A percentile compares a stretch with the other conserved stretches of the same genome.
These are phyloP conservation scores for Barbus barbus DNA, from an alignment of 2,113 vertebrate genomes.

Conservation along the genomic window DNA sequence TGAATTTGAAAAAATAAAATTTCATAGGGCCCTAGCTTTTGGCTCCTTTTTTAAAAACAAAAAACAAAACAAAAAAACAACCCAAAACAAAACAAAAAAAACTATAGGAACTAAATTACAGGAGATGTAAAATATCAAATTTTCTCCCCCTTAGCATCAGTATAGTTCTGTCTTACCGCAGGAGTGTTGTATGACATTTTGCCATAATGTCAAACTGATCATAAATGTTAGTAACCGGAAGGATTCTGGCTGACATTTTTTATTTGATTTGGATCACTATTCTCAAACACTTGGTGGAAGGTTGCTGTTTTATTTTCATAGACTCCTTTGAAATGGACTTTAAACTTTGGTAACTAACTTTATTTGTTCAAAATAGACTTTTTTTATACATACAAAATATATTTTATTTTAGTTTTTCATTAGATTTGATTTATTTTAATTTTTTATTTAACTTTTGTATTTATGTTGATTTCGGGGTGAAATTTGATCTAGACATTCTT, in stretches of 20 bases:
- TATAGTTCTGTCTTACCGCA: neutral
- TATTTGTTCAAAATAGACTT: too few species aligned
- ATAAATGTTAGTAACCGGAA: neutral
- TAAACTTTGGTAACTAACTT: neutral
- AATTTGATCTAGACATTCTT: neutral
- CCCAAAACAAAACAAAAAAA: too few species aligned
- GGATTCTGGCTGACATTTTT: neutral
- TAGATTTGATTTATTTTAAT: too few species aligned
- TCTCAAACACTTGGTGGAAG: neutral
- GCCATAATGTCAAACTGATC: neutral
- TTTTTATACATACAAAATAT: too few species aligned
- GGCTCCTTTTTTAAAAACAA: too few species aligned
- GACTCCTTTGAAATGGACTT: neutral
- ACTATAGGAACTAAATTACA: constrained; percentile 2
- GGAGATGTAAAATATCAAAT: neutral
- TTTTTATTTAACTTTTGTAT: neutral
- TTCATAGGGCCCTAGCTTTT: too few species aligned
- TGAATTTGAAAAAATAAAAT: too few species aligned
- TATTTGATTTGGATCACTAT: neutral
- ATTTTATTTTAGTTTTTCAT: too few species aligned
- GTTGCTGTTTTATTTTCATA: neutral
- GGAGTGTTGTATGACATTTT: neutral
- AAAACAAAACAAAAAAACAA: too few species aligned
- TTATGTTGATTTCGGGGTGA: too few species aligned
- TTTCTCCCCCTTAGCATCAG: neutral